Evolutionary conservation across 2,888 invertebrate species (phyloP).

Genomic region (Pandemis cinnamomeana): DNA sequence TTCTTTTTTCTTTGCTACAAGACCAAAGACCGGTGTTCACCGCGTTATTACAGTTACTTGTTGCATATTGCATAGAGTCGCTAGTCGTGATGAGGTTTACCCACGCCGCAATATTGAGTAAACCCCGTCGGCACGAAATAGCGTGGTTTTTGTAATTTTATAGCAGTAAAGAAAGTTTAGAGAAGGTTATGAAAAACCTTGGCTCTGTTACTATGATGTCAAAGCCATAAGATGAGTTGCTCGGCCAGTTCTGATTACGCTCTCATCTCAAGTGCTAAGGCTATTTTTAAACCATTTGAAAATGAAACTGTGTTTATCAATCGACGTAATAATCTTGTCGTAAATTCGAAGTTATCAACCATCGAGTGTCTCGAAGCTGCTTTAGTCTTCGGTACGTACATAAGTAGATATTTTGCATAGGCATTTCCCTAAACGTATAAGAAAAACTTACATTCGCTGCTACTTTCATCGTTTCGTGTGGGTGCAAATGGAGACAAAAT

Average conservation of each 20-base stretch:
- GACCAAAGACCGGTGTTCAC: slow-evolving; percentile 4
- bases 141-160: slow-evolving; percentile 35
- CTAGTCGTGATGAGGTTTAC: slow-evolving; percentile 29
- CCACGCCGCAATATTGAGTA: slow-evolving; percentile 32
- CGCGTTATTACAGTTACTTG: slow-evolving; percentile 30
- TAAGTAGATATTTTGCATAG: neutral
- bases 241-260: neutral
- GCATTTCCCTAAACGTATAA: no score
- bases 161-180: slow-evolving; percentile 8
- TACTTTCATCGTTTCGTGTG: no score
- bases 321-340: neutral
- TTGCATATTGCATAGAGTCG: slow-evolving; percentile 32
- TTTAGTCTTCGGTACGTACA: neutral
- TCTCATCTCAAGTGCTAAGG: neutral
- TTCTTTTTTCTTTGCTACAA: neutral
- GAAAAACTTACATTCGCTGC: no score
- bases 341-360: neutral
- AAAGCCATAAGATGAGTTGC: neutral
- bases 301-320: neutral
- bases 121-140: slow-evolving; percentile 26
- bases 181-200: neutral
- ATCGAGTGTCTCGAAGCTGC: neutral
- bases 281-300: neutral
- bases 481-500: no score
- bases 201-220: neutral